Evolutionary conservation across 1,140 invertebrate species (phyloP).

Genomic region (Thaumetopoea pityocampa): DNA sequence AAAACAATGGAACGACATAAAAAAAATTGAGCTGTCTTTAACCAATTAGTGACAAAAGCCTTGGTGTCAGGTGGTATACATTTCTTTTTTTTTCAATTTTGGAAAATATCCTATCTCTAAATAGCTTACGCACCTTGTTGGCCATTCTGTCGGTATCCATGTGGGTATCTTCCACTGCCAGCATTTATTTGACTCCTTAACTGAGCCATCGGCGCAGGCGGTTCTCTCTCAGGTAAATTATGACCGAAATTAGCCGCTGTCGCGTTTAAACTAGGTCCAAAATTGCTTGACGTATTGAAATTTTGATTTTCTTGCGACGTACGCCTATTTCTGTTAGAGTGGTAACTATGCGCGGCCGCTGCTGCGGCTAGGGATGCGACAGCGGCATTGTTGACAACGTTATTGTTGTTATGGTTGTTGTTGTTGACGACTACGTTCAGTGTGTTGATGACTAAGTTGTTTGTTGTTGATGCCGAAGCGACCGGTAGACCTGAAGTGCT

Average conservation of each 20-base stretch:
- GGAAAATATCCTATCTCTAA: conserved; percentile 63
- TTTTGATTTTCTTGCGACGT: conserved; percentile 68
- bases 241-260: conserved; percentile 58
- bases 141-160: conserved; percentile 67
- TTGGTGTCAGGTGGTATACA: conserved; percentile 54
- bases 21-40: conserved; percentile 63
- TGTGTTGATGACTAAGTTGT: conserved; percentile 75
- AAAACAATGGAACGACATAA: conserved; percentile 35
- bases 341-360: conserved; percentile 66
- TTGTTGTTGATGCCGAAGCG: conserved; percentile 71
- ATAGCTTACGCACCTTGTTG: conserved; percentile 73
- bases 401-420: conserved; percentile 76
- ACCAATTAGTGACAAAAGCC: conserved; percentile 62
- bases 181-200: conserved; percentile 61
- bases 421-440: conserved; percentile 75
- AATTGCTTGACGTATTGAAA: conserved; percentile 53
- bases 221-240: conserved; percentile 60
- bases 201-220: conserved; percentile 67
- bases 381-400: conserved; percentile 72
- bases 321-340: conserved; percentile 64
- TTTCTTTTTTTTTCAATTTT: conserved; percentile 29
- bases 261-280: conserved; percentile 65
- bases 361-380: conserved; percentile 69
- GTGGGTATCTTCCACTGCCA: conserved; percentile 59
- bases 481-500: conserved; percentile 40